Conservation (phyloP, 2,113 vertebrate species). For the Tyto alba region DNA sequence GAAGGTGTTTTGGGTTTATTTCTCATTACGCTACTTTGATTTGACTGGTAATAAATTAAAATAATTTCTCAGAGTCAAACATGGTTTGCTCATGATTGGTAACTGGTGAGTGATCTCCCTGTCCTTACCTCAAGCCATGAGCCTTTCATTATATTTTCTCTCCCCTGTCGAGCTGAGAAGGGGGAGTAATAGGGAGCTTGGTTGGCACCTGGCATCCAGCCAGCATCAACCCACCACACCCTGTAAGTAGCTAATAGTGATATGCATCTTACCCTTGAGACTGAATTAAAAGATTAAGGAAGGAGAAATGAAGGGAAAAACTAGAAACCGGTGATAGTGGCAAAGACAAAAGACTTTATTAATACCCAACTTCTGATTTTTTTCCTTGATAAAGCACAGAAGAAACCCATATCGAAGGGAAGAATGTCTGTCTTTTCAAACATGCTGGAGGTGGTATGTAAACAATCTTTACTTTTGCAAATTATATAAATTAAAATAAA, state of each 20-base stretch:
- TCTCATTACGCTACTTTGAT: not conserved
- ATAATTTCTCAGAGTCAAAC: not conserved
- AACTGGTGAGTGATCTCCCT: not conserved
- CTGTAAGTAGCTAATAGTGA: not conserved
- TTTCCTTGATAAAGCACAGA: not conserved
- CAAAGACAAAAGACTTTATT: not conserved
- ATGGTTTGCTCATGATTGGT: not conserved
- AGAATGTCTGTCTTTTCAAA: not conserved
- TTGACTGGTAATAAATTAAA: not conserved
- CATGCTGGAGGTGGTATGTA: not conserved
- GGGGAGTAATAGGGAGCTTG: not conserved
- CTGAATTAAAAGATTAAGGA: not conserved
- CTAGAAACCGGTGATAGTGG: not conserved
- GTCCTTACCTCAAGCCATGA: fast-evolving
- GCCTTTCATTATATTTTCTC: not conserved
- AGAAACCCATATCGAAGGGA: not conserved
- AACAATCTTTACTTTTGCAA: not conserved
- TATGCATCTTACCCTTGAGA: not conserved
- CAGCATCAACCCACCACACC: not conserved
- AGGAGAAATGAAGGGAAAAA: not conserved
- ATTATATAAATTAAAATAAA: not conserved
- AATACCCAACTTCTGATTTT: not conserved
- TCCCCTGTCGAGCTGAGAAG: not conserved
- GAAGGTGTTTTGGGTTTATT: not conserved
- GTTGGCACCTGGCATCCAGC: not conserved